A percentile compares a stretch with the other conserved stretches of the same genome.
These are phyloP conservation scores for Melanotaenia boesemani DNA, from an alignment of 2,797 vertebrate genomes.

Conservation along the genomic window DNA sequence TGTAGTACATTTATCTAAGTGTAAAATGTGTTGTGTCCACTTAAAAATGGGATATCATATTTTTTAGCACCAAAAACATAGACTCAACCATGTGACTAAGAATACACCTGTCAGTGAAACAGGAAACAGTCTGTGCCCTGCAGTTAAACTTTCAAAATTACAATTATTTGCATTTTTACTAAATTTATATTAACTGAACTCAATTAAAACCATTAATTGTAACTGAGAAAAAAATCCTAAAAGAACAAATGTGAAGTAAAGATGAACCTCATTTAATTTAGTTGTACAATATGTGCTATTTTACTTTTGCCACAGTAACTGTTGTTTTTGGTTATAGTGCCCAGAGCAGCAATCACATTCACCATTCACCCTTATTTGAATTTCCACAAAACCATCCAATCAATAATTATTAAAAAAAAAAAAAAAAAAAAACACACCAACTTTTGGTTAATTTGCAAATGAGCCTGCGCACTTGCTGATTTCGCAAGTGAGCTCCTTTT, in stretches of 20 bases:
- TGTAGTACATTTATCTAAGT: too few relatives aligned
- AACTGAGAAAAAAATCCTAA: neutral
- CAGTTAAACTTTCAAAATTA: neutral
- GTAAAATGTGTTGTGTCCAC: too few relatives aligned
- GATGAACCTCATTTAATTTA: neutral
- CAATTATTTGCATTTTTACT: neutral
- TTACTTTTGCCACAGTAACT: neutral
- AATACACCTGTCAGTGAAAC: neutral
- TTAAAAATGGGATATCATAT: neutral
- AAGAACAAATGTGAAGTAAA: neutral
- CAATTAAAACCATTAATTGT: neutral
- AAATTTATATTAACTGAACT: neutral
- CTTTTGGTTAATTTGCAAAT: too few relatives aligned
- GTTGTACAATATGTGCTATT: neutral
- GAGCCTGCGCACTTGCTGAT: constrained; percentile 48
- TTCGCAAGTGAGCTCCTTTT: constrained; percentile 41
- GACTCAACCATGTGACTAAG: neutral
- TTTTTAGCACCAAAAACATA: neutral
- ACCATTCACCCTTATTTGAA: constrained; percentile 6
- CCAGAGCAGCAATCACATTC: neutral
- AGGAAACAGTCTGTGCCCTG: neutral
- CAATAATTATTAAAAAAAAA: constrained; percentile 29
- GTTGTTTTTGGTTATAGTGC: neutral
- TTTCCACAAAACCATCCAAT: neutral
- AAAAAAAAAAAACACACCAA: too few relatives aligned